Percentiles rank a stretch among this genome's conserved stretches.
Conservation (phyloP, 2,888 invertebrate species). For the Lypha dubia region DNA sequence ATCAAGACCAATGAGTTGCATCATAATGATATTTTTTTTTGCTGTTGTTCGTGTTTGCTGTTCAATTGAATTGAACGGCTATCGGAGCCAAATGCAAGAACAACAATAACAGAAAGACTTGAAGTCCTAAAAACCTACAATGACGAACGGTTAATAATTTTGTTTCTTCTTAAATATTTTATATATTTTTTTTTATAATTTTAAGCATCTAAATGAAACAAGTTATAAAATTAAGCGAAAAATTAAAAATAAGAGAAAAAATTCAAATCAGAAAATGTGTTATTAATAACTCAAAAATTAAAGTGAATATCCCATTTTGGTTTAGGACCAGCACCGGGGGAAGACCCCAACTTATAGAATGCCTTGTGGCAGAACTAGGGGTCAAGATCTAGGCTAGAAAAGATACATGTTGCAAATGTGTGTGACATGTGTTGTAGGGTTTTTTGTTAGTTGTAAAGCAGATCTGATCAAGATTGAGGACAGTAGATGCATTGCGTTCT, state of each 20-base stretch:
- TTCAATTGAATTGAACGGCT: conserved; percentile 20
- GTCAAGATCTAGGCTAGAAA: too few species aligned
- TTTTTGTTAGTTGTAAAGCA: too few species aligned
- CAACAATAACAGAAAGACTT: neutral
- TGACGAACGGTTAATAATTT: conserved; percentile 56
- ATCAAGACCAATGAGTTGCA: conserved; percentile 60
- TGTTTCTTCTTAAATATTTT: neutral
- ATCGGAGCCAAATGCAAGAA: conserved; percentile 10
- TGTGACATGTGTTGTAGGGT: too few species aligned
- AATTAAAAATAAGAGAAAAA: neutral
- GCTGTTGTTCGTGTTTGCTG: neutral
- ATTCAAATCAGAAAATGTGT: too few species aligned
- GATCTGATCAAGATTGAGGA: too few species aligned
- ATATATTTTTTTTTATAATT: conserved; percentile 25
- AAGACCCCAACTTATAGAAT: too few species aligned
- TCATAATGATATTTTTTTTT: conserved; percentile 7
- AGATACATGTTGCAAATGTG: too few species aligned
- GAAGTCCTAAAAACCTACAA: conserved; percentile 24
- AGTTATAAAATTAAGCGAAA: conserved; percentile 46
- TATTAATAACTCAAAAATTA: too few species aligned
- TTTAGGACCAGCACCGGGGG: too few species aligned
- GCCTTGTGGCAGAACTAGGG: too few species aligned
- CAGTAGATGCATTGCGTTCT: too few species aligned
- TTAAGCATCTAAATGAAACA: conserved; percentile 19
- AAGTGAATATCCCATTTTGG: too few species aligned